These are phyloP conservation scores for Cyrtodaria siliqua DNA, from an alignment of 2,888 invertebrate species.

Conservation along the genomic window DNA sequence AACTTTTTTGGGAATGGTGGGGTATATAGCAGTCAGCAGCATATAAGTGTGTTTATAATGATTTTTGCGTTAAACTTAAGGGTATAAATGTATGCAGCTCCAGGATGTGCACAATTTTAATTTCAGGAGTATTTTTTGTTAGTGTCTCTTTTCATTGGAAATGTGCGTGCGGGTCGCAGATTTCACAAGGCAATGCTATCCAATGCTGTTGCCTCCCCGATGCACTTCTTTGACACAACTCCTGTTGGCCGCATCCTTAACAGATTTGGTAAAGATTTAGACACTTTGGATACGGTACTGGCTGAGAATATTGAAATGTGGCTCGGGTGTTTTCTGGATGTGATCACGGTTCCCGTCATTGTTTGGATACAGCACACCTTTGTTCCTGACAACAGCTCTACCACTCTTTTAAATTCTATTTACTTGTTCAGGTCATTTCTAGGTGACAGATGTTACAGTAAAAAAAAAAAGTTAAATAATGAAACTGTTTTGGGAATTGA, in stretches of 20 bases:
- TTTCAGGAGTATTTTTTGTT: slow-evolving; percentile 62
- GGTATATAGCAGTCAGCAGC: no score
- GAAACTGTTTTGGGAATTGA: no score
- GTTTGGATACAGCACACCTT: slow-evolving; percentile 77
- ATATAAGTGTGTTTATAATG: no score
- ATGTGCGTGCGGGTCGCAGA: slow-evolving; percentile 60
- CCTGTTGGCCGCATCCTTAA: slow-evolving; percentile 81
- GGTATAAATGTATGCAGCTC: no score
- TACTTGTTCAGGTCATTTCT: slow-evolving; percentile 79
- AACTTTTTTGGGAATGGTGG: no score
- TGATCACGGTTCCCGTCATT: slow-evolving; percentile 73
- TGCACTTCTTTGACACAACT: slow-evolving; percentile 83
- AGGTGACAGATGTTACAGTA: no score
- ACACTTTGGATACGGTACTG: slow-evolving; percentile 78
- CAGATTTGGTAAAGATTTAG: slow-evolving; percentile 82
- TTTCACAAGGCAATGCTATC: slow-evolving; percentile 73
- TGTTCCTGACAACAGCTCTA: slow-evolving; percentile 72
- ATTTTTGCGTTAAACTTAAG: no score
- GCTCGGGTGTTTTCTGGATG: slow-evolving; percentile 67
- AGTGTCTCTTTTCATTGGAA: slow-evolving; percentile 61
- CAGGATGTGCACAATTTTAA: no score
- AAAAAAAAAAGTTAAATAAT: no score
- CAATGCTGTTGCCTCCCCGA: slow-evolving; percentile 76
- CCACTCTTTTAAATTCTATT: slow-evolving; percentile 80
- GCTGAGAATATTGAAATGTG: slow-evolving; percentile 70